These are phyloP conservation scores for Ormyrus pomaceus DNA, from an alignment of 2,888 invertebrate genomes.

Conservation along the genomic window DNA sequence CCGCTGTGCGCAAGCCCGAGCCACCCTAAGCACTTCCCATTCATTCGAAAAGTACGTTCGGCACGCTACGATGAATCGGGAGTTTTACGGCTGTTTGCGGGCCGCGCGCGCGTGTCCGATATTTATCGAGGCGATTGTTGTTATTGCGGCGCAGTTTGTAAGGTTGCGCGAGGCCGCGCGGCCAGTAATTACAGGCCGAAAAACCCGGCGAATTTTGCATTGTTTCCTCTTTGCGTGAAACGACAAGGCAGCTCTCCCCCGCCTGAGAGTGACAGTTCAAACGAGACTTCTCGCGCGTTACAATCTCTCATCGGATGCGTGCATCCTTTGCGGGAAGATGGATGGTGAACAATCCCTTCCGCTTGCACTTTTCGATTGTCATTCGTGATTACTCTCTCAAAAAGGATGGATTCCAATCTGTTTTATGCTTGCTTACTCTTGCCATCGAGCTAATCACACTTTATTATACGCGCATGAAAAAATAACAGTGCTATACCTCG, in stretches of 20 bases:
- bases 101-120: too few species aligned
- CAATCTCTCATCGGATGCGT: constrained; percentile 1
- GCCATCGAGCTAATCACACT: too few species aligned
- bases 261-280: constrained; percentile 11
- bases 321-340: not conserved
- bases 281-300: constrained; percentile 16
- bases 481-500: too few species aligned
- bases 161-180: too few species aligned
- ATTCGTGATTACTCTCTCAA: too few species aligned
- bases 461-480: too few species aligned
- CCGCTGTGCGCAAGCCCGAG: not conserved
- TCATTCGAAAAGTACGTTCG: not conserved
- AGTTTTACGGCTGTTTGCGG: constrained; percentile 17
- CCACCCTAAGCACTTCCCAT: not conserved
- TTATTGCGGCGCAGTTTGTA: too few species aligned
- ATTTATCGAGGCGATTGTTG: too few species aligned
- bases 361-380: too few species aligned
- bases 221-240: constrained; percentile 31
- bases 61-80: not conserved
- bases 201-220: not conserved
- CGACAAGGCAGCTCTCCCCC: not conserved
- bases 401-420: too few species aligned
- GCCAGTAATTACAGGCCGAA: too few species aligned
- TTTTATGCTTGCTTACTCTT: too few species aligned
- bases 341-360: constrained; percentile 19